Evolutionary conservation across 2,888 invertebrate species (phyloP).

Genomic region (Mellilla xanthometata): DNA sequence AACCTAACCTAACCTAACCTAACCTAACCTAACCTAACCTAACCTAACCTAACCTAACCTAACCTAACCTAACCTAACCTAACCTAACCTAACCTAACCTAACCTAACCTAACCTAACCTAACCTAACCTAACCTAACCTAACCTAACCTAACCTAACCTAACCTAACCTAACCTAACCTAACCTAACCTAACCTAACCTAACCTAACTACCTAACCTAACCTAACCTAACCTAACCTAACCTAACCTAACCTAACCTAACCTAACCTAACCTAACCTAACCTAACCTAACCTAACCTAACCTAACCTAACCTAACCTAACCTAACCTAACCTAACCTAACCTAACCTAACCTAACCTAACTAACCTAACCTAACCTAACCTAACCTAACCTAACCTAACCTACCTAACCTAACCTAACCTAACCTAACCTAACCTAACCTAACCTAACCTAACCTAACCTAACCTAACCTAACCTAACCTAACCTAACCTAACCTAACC

Average conservation of each 20-base stretch:
- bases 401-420: constrained; percentile 29
- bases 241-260: constrained; percentile 20
- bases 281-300: constrained; percentile 25
- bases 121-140: constrained; percentile 26
- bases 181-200: constrained; percentile 13
- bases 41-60: constrained; percentile 30
- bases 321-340: constrained; percentile 26
- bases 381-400: constrained; percentile 27
- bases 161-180: constrained; percentile 12
- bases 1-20: constrained; percentile 33
- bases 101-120: constrained; percentile 22
- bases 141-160: constrained; percentile 21
- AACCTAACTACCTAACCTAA: constrained; percentile 18
- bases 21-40: constrained; percentile 31
- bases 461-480: constrained; percentile 20
- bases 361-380: constrained; percentile 12
- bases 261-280: constrained; percentile 17
- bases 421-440: constrained; percentile 33
- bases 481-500: constrained; percentile 9
- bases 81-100: constrained; percentile 19
- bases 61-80: constrained; percentile 30
- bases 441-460: constrained; percentile 31
- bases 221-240: constrained; percentile 17
- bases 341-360: constrained; percentile 14
- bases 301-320: constrained; percentile 17